These are phyloP conservation scores for Aromia moschata DNA, from an alignment of 2,888 invertebrate species.

Conservation along the genomic window DNA sequence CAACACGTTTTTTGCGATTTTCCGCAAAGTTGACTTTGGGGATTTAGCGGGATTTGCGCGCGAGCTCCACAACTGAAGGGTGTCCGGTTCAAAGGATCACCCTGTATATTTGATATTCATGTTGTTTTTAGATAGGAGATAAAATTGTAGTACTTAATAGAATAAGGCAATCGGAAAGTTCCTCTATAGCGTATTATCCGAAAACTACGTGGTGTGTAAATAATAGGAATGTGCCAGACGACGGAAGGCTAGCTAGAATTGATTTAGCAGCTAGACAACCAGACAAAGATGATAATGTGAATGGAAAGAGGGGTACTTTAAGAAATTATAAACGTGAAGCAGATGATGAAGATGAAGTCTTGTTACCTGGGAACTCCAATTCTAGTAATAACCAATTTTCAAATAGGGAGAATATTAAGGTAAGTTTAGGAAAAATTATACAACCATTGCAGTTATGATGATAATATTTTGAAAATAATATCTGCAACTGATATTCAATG, in stretches of 20 bases:
- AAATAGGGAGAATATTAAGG: conserved; percentile 22
- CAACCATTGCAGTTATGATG: too few species aligned
- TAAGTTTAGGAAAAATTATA: conserved; percentile 4
- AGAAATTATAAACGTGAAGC: conserved; percentile 53
- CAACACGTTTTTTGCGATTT: too few species aligned
- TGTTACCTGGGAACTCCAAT: conserved; percentile 26
- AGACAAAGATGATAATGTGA: conserved; percentile 78
- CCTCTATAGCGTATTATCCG: conserved; percentile 67
- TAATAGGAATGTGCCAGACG: conserved; percentile 41
- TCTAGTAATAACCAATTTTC: conserved; percentile 7
- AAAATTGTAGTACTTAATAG: conserved; percentile 79
- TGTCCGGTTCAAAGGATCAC: too few species aligned
- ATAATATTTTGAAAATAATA: too few species aligned
- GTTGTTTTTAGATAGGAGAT: conserved; percentile 70
- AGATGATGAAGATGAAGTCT: conserved; percentile 40
- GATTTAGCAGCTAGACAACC: conserved; percentile 57
- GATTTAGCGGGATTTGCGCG: too few species aligned
- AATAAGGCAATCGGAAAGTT: conserved; percentile 67
- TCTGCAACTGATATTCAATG: too few species aligned
- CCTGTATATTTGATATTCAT: too few species aligned
- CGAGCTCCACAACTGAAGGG: too few species aligned
- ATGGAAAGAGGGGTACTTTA: conserved; percentile 73
- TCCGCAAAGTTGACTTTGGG: too few species aligned
- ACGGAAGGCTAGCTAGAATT: conserved; percentile 49
- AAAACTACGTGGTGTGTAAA: conserved; percentile 49